Conservation (phyloP, 2,113 vertebrate species). For the Vulpes lagopus region DNA sequence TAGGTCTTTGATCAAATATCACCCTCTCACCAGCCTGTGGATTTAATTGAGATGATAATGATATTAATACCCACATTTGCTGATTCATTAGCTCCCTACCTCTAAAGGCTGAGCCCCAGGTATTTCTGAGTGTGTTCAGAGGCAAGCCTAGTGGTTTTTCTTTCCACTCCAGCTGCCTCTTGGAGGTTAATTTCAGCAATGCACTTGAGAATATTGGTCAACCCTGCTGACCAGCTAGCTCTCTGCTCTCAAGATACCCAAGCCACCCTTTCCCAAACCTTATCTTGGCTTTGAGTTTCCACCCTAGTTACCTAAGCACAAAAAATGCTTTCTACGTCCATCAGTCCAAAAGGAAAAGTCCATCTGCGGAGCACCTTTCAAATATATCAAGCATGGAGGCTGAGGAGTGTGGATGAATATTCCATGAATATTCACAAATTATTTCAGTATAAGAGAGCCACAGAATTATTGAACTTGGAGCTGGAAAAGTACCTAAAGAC, state of each 20-base stretch:
- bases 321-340: not conserved
- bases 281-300: not conserved
- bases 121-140: not conserved
- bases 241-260: not conserved
- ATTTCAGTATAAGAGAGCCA: not conserved
- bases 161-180: not conserved
- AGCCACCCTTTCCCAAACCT: not conserved
- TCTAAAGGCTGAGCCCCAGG: not conserved
- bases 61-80: not conserved
- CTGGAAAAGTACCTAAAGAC: not conserved
- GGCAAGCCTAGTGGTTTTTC: not conserved
- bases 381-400: not conserved
- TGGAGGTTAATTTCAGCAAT: not conserved
- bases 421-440: not conserved
- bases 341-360: not conserved
- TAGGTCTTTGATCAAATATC: not conserved
- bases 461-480: not conserved
- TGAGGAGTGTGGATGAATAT: not conserved
- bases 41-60: not conserved
- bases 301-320: not conserved
- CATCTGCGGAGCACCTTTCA: not conserved
- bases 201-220: not conserved
- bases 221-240: too few species aligned
- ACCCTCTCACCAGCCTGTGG: not conserved
- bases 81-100: not conserved